Percentiles rank a stretch among this genome's conserved stretches.
phyloP scores from a whole-genome alignment of 2,888 invertebrate genomes.

The Monochamus alternatus region DNA sequence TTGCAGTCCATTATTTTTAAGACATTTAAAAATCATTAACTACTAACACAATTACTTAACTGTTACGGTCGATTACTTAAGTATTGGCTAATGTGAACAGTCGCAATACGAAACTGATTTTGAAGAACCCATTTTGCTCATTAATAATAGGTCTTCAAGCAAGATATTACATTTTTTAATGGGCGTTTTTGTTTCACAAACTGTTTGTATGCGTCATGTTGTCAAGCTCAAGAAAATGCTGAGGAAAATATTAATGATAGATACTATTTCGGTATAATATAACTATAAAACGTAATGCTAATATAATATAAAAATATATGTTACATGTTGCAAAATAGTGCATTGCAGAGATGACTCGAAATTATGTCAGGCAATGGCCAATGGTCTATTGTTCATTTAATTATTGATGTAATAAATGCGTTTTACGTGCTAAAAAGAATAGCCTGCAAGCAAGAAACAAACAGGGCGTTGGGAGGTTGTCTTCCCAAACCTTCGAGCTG shows the following conservation, averaged over 20 bases:
- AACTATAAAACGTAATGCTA: no score
- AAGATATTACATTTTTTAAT: neutral
- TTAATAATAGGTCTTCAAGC: neutral
- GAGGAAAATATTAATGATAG: neutral
- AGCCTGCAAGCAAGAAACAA: no score
- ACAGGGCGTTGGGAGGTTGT: no score
- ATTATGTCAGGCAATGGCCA: no score
- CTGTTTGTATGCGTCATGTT: neutral
- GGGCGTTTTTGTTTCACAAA: neutral
- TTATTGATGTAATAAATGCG: no score
- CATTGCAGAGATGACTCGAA: no score
- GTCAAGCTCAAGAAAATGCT: neutral
- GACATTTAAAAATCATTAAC: slow-evolving; percentile 25
- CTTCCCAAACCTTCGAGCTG: no score
- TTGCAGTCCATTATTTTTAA: slow-evolving; percentile 3
- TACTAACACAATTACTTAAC: slow-evolving; percentile 14
- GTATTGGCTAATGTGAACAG: neutral
- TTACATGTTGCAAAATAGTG: no score
- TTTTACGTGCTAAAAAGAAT: no score
- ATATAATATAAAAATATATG: no score
- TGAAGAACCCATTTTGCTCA: neutral
- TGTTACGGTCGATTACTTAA: slow-evolving; percentile 14
- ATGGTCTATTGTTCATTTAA: no score
- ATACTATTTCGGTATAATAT: neutral
- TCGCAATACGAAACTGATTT: neutral